A percentile compares a stretch with the other conserved stretches of the same genome.
These are phyloP conservation scores for Lophochroa leadbeateri DNA, from an alignment of 2,113 vertebrate genomes.

Conservation along the genomic window DNA sequence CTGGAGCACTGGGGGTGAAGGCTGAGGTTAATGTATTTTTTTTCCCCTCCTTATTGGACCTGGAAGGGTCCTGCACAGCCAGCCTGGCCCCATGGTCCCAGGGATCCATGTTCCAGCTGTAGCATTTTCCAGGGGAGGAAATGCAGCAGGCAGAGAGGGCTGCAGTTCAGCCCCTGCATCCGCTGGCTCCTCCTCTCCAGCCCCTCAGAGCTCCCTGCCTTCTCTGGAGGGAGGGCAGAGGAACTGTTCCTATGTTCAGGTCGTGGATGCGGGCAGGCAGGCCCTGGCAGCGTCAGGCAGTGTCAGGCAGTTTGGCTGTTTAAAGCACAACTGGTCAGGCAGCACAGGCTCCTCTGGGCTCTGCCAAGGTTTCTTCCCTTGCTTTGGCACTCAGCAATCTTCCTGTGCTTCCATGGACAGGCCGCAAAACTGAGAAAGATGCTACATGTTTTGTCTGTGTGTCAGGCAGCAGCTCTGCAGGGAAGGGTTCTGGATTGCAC, in stretches of 20 bases:
- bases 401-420: not conserved
- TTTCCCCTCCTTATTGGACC: accelerated
- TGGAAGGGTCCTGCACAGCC: not conserved
- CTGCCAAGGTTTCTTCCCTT: not conserved
- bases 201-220: not conserved
- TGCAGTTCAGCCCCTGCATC: not conserved
- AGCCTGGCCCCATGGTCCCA: not conserved
- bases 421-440: not conserved
- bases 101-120: not conserved
- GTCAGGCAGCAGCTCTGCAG: not conserved
- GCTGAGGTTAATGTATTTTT: not conserved
- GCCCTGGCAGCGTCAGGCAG: not conserved
- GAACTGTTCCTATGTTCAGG: accelerated
- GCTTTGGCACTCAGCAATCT: not conserved
- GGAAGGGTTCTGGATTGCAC: not conserved
- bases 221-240: accelerated
- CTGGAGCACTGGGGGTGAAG: not conserved
- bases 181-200: not conserved
- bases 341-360: not conserved
- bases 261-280: accelerated
- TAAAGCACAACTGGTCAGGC: not conserved
- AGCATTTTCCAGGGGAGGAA: not conserved
- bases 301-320: not conserved
- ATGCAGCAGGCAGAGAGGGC: not conserved
- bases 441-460: not conserved